phyloP scores from a whole-genome alignment of 2,888 invertebrate genomes.

The Monochamus alternatus region DNA sequence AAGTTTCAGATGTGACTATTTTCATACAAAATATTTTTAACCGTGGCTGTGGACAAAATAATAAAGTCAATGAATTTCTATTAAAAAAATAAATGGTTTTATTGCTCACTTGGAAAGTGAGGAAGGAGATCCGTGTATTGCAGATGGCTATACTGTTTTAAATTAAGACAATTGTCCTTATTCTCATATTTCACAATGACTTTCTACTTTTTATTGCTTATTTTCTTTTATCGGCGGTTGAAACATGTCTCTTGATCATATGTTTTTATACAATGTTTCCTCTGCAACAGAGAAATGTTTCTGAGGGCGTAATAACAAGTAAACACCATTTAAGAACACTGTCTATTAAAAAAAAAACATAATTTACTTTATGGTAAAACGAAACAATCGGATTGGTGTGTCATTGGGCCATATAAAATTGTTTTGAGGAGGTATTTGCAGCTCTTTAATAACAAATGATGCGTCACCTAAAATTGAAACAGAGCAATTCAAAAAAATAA shows the following conservation, averaged over 20 bases:
- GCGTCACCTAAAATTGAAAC: constrained; percentile 39
- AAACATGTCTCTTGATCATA: background rate
- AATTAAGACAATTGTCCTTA: background rate
- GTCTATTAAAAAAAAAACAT: background rate
- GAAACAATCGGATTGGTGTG: constrained; percentile 57
- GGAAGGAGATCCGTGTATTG: background rate
- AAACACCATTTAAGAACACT: too few species aligned
- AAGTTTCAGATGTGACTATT: too few species aligned
- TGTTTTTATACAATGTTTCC: background rate
- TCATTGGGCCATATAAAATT: constrained; percentile 60
- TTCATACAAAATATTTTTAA: too few species aligned
- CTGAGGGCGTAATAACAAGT: too few species aligned
- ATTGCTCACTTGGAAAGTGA: background rate
- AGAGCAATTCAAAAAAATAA: constrained; percentile 28
- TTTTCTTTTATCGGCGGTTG: background rate
- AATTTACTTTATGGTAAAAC: constrained; percentile 36
- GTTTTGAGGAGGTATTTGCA: constrained; percentile 54
- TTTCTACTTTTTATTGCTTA: constrained; percentile 3
- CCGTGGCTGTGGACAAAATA: too few species aligned
- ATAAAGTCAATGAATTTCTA: background rate
- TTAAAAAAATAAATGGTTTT: background rate
- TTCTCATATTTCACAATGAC: background rate
- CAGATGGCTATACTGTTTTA: background rate
- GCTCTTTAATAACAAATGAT: constrained; percentile 46
- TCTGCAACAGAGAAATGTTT: background rate